Evolutionary conservation across 2,888 invertebrate genomes (phyloP).

Genomic region (Xanthorhoe spadicearia): DNA sequence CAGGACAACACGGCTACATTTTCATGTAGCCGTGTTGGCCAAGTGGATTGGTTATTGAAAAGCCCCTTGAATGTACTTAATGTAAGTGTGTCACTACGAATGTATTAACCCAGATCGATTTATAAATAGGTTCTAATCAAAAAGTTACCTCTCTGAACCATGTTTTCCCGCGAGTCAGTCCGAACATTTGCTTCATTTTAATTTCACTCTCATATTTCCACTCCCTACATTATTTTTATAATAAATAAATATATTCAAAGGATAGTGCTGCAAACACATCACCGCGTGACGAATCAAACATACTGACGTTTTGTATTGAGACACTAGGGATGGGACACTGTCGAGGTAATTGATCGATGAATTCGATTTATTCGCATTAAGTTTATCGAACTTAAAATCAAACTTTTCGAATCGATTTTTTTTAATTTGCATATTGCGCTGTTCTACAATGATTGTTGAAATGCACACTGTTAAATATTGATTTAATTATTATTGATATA

Average conservation of each 20-base stretch:
- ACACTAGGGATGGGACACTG: slow-evolving; percentile 25
- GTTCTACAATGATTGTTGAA: not conserved
- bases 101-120: not conserved
- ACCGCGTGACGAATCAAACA: slow-evolving; percentile 20
- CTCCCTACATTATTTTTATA: slow-evolving; percentile 19
- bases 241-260: slow-evolving; percentile 15
- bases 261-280: slow-evolving; percentile 22
- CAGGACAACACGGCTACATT: too few species aligned
- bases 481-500: not conserved
- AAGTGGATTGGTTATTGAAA: too few species aligned
- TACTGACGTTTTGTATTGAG: slow-evolving; percentile 30
- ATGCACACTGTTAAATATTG: not conserved
- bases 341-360: slow-evolving; percentile 24
- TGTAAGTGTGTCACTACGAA: not conserved
- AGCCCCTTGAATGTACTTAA: too few species aligned
- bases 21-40: too few species aligned
- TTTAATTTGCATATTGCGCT: not conserved
- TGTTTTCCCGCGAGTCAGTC: slow-evolving; percentile 68
- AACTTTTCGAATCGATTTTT: not conserved
- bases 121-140: not conserved
- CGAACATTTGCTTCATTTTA: slow-evolving; percentile 57
- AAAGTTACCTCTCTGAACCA: slow-evolving; percentile 71
- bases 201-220: slow-evolving; percentile 4
- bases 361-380: not conserved
- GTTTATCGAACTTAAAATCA: slow-evolving; percentile 1